Evolutionary conservation across 1,140 invertebrate species (phyloP).

Genomic region (Anthonomus grandis): DNA sequence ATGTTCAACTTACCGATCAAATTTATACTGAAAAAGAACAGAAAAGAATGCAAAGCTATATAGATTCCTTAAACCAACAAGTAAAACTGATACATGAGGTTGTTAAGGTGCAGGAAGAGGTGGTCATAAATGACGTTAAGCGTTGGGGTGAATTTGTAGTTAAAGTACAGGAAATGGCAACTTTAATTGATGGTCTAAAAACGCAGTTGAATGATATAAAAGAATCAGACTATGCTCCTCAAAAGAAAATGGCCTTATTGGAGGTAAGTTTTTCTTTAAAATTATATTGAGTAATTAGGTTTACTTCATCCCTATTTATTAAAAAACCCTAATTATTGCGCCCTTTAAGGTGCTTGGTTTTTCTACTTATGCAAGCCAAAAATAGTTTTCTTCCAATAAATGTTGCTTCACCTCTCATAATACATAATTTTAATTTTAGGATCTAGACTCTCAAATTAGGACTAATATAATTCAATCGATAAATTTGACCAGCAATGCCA

Average conservation of each 20-base stretch:
- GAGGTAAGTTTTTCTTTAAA: too few relatives aligned
- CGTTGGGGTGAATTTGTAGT: slow-evolving; percentile 69
- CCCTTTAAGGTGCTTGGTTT: too few relatives aligned
- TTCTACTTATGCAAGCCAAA: too few relatives aligned
- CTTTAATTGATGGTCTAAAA: slow-evolving; percentile 55
- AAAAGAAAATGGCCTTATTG: too few relatives aligned
- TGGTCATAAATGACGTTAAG: slow-evolving; percentile 59
- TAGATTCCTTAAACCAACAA: slow-evolving; percentile 54
- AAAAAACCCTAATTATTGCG: too few relatives aligned
- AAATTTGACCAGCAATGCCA: slow-evolving; percentile 54
- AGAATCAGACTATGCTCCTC: slow-evolving; percentile 57
- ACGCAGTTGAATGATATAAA: slow-evolving; percentile 56
- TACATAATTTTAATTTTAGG: too few relatives aligned
- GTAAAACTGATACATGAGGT: slow-evolving; percentile 59
- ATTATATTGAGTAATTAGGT: too few relatives aligned
- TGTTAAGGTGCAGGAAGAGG: slow-evolving; percentile 58
- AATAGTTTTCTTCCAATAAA: too few relatives aligned
- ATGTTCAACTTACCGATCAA: slow-evolving; percentile 51
- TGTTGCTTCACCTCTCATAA: too few relatives aligned
- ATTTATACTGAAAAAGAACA: slow-evolving; percentile 52
- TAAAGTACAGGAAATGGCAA: slow-evolving; percentile 54
- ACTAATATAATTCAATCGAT: slow-evolving; percentile 52
- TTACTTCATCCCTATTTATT: too few relatives aligned
- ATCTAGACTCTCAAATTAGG: slow-evolving; percentile 60
- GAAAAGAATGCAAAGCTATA: slow-evolving; percentile 51